These are phyloP conservation scores for Sylvia borin DNA, from an alignment of 2,797 vertebrate species.

Conservation along the genomic window DNA sequence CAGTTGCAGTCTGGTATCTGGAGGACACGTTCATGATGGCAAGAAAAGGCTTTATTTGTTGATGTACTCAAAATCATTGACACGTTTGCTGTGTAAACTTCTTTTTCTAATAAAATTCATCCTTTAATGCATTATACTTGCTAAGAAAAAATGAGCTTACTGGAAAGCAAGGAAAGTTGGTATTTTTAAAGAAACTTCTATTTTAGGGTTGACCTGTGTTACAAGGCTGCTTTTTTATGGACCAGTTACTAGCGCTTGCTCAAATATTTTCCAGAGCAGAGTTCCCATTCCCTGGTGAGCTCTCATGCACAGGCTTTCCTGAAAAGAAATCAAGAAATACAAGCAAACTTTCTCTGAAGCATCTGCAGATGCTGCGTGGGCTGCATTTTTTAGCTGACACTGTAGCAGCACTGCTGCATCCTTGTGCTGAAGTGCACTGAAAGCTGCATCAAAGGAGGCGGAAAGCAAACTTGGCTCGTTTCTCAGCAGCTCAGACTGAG, in stretches of 20 bases:
- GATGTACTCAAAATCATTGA: not conserved
- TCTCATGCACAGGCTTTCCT: constrained; percentile 15
- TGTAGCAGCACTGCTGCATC: constrained; percentile 20
- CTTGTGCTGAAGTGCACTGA: not conserved
- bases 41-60: not conserved
- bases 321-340: constrained; percentile 26
- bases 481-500: not conserved
- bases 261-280: not conserved
- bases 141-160: not conserved
- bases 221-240: not conserved
- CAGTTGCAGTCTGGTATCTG: not conserved
- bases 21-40: not conserved
- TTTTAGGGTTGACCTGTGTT: not conserved
- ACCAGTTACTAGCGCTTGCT: not conserved
- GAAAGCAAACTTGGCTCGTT: not conserved
- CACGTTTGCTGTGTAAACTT: not conserved
- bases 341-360: constrained; percentile 22
- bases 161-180: not conserved
- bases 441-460: constrained; percentile 1
- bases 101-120: not conserved
- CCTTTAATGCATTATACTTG: not conserved
- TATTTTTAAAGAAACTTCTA: not conserved
- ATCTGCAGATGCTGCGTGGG: constrained; percentile 47
- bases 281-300: not conserved
- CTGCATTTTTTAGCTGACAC: constrained; percentile 14